A percentile compares a stretch with the other conserved stretches of the same genome.
Conservation (phyloP, 2,888 invertebrate genomes). For the Erebia palarica region DNA sequence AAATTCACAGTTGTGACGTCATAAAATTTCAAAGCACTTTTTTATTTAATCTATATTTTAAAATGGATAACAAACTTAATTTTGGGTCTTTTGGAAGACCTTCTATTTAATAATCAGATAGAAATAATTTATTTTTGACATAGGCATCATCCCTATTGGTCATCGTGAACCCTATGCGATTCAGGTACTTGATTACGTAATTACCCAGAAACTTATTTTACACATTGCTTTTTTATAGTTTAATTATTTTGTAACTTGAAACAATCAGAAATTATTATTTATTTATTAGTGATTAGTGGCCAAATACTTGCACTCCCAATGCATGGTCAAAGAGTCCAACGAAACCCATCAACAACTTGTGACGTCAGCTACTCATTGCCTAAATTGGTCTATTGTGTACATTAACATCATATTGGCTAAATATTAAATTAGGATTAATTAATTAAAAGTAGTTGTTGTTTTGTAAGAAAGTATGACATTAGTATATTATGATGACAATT, state of each 20-base stretch:
- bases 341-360: neutral
- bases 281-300: too few species aligned
- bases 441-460: constrained; percentile 79
- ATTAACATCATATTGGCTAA: constrained; percentile 63
- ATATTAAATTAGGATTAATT: constrained; percentile 68
- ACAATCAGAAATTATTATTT: too few species aligned
- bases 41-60: too few species aligned
- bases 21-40: too few species aligned
- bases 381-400: constrained; percentile 65
- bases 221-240: neutral
- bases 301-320: too few species aligned
- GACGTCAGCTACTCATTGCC: constrained; percentile 56
- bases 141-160: too few species aligned
- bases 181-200: neutral
- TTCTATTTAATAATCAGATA: too few species aligned
- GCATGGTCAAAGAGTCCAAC: neutral
- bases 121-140: too few species aligned
- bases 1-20: too few species aligned
- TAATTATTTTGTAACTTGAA: neutral
- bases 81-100: too few species aligned
- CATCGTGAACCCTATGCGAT: too few species aligned
- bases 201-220: neutral
- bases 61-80: too few species aligned
- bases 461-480: constrained; percentile 77
- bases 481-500: constrained; percentile 73